phyloP scores from a whole-genome alignment of 2,113 vertebrate species.

The Pachypanchax playfairii region DNA sequence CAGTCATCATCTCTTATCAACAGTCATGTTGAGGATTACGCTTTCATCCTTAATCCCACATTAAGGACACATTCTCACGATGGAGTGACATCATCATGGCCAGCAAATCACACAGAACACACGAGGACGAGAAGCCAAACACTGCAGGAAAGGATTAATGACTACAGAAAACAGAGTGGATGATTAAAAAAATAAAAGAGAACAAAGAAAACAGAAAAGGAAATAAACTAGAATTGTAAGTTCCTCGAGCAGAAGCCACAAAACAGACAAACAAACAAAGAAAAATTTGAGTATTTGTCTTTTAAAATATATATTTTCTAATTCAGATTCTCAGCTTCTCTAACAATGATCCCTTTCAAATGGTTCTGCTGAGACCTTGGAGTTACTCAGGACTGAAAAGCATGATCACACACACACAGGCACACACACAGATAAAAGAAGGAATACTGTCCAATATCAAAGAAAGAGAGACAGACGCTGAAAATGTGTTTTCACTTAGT shows the following conservation, averaged over 20 bases:
- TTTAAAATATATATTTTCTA: conserved; percentile 47
- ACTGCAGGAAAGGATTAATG: conserved; percentile 69
- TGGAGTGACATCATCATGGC: conserved; percentile 72
- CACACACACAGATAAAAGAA: neutral
- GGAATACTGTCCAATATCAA: neutral
- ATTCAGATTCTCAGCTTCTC: conserved; percentile 33
- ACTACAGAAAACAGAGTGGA: conserved; percentile 42
- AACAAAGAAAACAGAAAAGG: conserved; percentile 40
- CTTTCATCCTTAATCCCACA: conserved; percentile 79
- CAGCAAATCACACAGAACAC: conserved; percentile 64
- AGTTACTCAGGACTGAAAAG: conserved; percentile 7
- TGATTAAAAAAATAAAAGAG: conserved; percentile 50
- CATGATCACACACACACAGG: neutral
- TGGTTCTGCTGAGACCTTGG: conserved; percentile 21
- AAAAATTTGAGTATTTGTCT: conserved; percentile 31
- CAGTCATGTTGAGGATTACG: conserved; percentile 75
- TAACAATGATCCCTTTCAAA: conserved; percentile 41
- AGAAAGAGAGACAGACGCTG: neutral
- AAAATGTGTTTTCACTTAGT: too few relatives aligned
- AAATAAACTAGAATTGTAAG: conserved; percentile 33
- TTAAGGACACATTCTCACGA: conserved; percentile 74
- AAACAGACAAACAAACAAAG: conserved; percentile 9
- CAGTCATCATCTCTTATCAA: conserved; percentile 75
- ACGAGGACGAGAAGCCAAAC: conserved; percentile 70
- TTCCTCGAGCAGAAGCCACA: conserved; percentile 20